A percentile compares a stretch with the other conserved stretches of the same genome.
Evolutionary conservation across 1,140 invertebrate genomes (phyloP).

Genomic region (Bombus confusus): DNA sequence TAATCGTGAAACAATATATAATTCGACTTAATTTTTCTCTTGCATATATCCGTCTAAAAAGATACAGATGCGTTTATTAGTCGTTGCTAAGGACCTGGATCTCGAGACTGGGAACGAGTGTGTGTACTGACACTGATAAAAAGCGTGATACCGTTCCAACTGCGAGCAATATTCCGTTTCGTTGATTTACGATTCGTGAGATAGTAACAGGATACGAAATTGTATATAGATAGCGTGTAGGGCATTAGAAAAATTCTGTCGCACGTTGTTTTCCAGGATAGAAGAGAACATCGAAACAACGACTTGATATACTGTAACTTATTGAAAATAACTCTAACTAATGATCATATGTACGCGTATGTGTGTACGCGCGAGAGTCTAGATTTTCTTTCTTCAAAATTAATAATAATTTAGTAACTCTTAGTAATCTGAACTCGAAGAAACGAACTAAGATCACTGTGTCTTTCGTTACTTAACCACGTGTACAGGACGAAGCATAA

Average conservation of each 20-base stretch:
- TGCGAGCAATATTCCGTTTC: conserved; percentile 62
- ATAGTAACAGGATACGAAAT: too few species aligned
- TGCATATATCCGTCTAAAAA: conserved; percentile 29
- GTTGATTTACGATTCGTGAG: not conserved
- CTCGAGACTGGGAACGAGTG: conserved; percentile 65
- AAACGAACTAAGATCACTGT: too few species aligned
- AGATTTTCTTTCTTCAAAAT: not conserved
- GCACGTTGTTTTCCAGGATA: not conserved
- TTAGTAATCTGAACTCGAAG: too few species aligned
- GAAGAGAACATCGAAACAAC: too few species aligned
- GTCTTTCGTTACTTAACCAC: not conserved
- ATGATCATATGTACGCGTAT: too few species aligned
- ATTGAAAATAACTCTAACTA: too few species aligned
- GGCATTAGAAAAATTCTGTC: not conserved
- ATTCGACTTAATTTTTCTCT: conserved; percentile 27
- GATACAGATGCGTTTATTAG: conserved; percentile 51
- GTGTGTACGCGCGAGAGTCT: too few species aligned
- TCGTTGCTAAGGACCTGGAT: conserved; percentile 63
- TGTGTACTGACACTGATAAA: conserved; percentile 80
- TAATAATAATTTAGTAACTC: too few species aligned
- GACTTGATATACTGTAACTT: not conserved
- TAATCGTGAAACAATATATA: conserved; percentile 33
- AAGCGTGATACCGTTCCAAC: conserved; percentile 79
- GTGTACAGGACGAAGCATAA: not conserved
- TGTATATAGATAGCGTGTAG: too few species aligned